A percentile compares a stretch with the other conserved stretches of the same genome.
phyloP scores from a whole-genome alignment of 2,113 vertebrate genomes.

The Otus sunia region DNA sequence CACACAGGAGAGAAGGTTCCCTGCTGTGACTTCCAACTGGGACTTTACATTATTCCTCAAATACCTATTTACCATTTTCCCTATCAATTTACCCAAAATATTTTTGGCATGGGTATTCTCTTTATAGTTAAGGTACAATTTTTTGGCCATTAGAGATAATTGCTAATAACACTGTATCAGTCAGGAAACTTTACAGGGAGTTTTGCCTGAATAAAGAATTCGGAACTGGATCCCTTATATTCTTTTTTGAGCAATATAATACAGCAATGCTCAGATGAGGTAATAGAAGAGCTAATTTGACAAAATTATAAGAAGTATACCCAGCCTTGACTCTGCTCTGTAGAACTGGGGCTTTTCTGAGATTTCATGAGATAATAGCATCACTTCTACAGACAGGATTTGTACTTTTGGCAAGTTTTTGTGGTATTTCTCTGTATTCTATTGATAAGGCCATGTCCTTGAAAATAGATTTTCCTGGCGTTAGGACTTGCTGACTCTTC shows the following conservation, averaged over 20 bases:
- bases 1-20: neutral
- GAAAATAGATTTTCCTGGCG: neutral
- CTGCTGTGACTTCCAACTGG: neutral
- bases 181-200: neutral
- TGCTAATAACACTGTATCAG: neutral
- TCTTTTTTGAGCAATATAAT: neutral
- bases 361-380: neutral
- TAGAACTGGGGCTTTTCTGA: neutral
- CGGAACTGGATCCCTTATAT: neutral
- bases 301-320: neutral
- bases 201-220: neutral
- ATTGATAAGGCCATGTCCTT: neutral
- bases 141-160: neutral
- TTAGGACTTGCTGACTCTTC: neutral
- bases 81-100: neutral
- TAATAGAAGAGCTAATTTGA: neutral
- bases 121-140: neutral
- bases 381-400: neutral
- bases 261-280: neutral
- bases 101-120: neutral
- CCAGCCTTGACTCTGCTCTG: neutral
- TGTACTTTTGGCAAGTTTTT: neutral
- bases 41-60: neutral
- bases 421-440: neutral
- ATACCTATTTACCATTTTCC: neutral